Evolutionary conservation across 2,113 vertebrate species (phyloP), one percentile per base, ranked within the genome.

Genomic region (Oxygymnocypris stewartii): DNA sequence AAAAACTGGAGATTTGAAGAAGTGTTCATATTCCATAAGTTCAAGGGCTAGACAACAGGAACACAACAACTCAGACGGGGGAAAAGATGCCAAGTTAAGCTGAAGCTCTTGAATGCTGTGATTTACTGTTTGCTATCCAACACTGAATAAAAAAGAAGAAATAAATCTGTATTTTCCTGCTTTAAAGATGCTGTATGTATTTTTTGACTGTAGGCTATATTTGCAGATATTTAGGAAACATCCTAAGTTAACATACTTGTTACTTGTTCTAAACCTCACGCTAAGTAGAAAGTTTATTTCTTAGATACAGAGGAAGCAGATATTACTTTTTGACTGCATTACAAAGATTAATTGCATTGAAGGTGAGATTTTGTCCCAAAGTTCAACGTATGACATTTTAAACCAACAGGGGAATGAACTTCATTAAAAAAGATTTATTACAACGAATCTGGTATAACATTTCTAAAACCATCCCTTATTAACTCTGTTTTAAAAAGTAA

Each of bases 371-470:
- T 87, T 86, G 91, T 93, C 92, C 92, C 91, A 86, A 85, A 93
- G 92, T 89, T 93, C 88, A 90, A 91, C 84, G 90, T 92, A 84
- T 93, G 92, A 92, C 93, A 93, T 94, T 94, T 92, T 88, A 89
- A 92, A 88, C 92, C 93, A 93, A 92, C 92, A 91, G 89, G 90
- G 89, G 90, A 93, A 79, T 89, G 90, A 94, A 94, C 93, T 94
- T 94, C 92, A 95, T 94, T 94, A 94, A 92, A 88, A 31, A 88
- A 93, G 92, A 93, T 92, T 92, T 93, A 94, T 93, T 91, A 93
- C 93, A 93, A 92, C 87, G 87, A 93, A 92, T 93, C 90, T 91
- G 90, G 85, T 89, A 87, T 85, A 90, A 90, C 89, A 91, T 91
- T 92, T 88, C 82, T 82, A 92, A 91, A 88, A 91, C 76, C 84